Base-by-base conservation (phyloP, 2,113 vertebrate genomes). In the Coryphaenoides rupestris region DNA sequence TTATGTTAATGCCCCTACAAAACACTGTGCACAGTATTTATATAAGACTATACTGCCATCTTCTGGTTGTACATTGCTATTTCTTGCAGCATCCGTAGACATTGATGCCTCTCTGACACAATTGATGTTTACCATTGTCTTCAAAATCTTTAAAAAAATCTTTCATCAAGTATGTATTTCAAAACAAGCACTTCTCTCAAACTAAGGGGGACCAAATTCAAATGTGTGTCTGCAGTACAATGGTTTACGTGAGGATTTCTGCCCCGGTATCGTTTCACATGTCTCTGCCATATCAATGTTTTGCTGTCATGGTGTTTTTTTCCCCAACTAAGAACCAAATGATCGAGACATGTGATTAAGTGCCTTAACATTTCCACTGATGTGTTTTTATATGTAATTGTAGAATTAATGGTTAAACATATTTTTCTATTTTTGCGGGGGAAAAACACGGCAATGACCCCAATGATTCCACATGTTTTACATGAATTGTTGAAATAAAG, bases 281-380 rank as follows among this genome's bases (percentile, higher is more conserved):
- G 65, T 21, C 46, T 63, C 24, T 63, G 65, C 33, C 9, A 10
- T 40, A 40, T 40, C 33, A 40, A 12, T 40, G 33, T 40, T 40
- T 40, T 10, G 9, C 9, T 40, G 9, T 40, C 9, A 40, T 40
- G 33, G 33, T 63, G 70, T 62, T 49, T 77, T 68, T 68, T 58
- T 56, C 59, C 60, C 56, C 79, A 72, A 77, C 78, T 79, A 69
- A 80, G 77, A 84, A 82, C 81, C 84, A 86, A 85, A 89, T 64
- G 69, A 80, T 61, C 68, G 63, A 76, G 72, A 64, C 19, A 61
- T 72, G 76, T 86, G 66, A 85, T 76, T 65, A 90, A 89, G 89
- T 90, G 90, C 90, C 90, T 91, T 90, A 84, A 87, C 79, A 74
- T 79, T 81, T 86, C 74, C 79, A 81, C 74, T 81, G 79, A 77